Conservation (phyloP, 2,797 vertebrate species). For the Danio jaintianensis region DNA sequence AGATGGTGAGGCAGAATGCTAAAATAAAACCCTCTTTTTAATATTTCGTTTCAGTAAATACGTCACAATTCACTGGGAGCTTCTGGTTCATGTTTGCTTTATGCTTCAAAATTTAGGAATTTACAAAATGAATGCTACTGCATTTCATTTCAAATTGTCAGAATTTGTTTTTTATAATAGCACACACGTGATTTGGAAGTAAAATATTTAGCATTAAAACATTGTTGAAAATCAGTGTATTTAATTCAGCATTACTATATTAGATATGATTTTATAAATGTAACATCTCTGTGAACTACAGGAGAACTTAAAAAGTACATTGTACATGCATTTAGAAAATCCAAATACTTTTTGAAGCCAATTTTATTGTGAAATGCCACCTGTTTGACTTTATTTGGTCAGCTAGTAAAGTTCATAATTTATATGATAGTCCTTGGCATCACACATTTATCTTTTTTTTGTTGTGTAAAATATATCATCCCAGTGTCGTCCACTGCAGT, state of each 20-base stretch:
- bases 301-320: background rate
- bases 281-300: background rate
- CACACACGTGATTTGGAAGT: background rate
- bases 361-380: background rate
- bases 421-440: background rate
- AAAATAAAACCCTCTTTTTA: too few species aligned
- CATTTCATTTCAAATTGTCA: background rate
- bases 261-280: background rate
- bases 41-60: too few species aligned
- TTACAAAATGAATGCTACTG: background rate
- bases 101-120: background rate
- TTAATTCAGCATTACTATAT: background rate
- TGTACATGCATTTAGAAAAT: background rate
- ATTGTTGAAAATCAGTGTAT: background rate
- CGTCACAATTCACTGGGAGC: too few species aligned
- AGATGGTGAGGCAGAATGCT: too few species aligned
- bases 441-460: background rate
- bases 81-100: too few species aligned
- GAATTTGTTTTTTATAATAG: background rate
- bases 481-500: background rate
- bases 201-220: background rate
- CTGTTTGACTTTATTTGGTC: background rate
- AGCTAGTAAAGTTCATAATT: background rate
- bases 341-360: background rate
- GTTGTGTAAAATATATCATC: background rate